Conservation (phyloP, 2,113 vertebrate genomes). For the Gymnogyps californianus region DNA sequence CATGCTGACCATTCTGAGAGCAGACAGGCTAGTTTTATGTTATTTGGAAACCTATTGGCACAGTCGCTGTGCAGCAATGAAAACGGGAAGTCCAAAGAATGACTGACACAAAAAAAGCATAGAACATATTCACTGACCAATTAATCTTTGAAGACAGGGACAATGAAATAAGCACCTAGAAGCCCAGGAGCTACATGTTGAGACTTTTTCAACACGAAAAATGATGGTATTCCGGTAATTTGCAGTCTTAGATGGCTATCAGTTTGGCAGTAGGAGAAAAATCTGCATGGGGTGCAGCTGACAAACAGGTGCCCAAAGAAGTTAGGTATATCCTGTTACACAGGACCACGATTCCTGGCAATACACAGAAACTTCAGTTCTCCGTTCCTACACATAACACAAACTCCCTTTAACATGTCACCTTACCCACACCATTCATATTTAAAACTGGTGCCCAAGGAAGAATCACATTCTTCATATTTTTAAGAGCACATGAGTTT, state of each 20-base stretch:
- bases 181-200: background rate
- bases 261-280: background rate
- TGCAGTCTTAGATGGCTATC: background rate
- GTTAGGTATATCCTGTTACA: background rate
- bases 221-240: background rate
- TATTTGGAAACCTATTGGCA: background rate
- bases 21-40: background rate
- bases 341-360: background rate
- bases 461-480: background rate
- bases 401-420: background rate
- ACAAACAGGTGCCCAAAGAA: background rate
- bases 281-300: background rate
- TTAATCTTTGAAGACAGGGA: background rate
- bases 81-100: background rate
- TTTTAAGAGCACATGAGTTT: background rate
- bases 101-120: background rate
- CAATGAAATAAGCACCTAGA: background rate
- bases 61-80: background rate
- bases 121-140: background rate
- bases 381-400: background rate
- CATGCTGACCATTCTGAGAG: accelerated
- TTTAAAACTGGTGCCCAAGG: background rate
- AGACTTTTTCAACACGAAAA: background rate
- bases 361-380: background rate
- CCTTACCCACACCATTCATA: background rate